A percentile compares a stretch with the other conserved stretches of the same genome.
Evolutionary conservation across 2,888 invertebrate genomes (phyloP).

Genomic region (Drosophila nr. fundita): DNA sequence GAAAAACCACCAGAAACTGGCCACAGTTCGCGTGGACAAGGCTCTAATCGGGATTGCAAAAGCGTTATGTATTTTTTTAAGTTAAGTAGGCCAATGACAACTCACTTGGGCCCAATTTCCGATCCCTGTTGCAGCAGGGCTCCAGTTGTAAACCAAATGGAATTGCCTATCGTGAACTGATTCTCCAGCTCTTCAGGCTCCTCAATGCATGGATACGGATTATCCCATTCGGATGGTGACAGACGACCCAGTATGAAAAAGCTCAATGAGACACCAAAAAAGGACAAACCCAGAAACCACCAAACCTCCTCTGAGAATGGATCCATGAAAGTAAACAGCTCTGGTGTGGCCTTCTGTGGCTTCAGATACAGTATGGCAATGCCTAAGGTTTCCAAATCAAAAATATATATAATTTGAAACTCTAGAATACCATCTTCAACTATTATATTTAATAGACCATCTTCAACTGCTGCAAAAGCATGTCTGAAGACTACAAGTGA

Average conservation of each 20-base stretch:
- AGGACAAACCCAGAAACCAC: slow-evolving; percentile 91
- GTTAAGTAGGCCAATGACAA: slow-evolving; percentile 19
- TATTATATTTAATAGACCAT: background rate
- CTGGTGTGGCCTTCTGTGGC: slow-evolving; percentile 92
- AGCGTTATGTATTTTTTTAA: background rate
- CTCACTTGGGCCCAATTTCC: slow-evolving; percentile 94
- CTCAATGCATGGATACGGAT: slow-evolving; percentile 93
- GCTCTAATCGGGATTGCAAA: slow-evolving; percentile 86
- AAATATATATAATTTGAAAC: background rate
- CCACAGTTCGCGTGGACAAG: slow-evolving; percentile 93
- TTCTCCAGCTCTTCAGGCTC: slow-evolving; percentile 93
- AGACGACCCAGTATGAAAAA: slow-evolving; percentile 92
- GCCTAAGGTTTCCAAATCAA: slow-evolving; percentile 85
- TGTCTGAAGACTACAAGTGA: background rate
- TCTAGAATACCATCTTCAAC: background rate
- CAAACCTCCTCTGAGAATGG: slow-evolving; percentile 95
- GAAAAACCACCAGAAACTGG: slow-evolving; percentile 95
- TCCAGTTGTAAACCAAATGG: slow-evolving; percentile 96
- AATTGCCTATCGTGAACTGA: slow-evolving; percentile 92
- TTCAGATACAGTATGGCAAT: slow-evolving; percentile 95
- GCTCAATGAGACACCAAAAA: slow-evolving; percentile 91
- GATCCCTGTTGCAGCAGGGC: slow-evolving; percentile 94
- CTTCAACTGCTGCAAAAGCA: background rate
- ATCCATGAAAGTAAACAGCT: slow-evolving; percentile 95
- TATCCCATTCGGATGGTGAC: slow-evolving; percentile 95